Base-by-base conservation (phyloP, 2,113 vertebrate genomes). In the Octodon degus region DNA sequence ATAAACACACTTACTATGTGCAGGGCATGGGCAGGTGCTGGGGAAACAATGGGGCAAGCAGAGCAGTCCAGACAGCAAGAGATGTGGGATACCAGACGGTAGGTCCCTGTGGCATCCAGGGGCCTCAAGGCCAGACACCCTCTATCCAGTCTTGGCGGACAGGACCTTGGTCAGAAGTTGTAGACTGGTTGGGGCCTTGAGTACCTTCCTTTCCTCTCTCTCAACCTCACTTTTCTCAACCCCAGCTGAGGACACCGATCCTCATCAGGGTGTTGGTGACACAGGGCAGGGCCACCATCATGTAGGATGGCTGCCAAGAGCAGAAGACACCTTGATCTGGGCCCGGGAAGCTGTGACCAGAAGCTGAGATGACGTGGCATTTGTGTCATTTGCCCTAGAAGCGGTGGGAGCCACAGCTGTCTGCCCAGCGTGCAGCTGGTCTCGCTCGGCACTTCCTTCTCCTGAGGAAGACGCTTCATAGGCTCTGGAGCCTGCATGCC, bases 31-130 rank as follows among this genome's bases (percentile, higher is more conserved):
- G 24, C 12, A 47, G 40, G 20, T 50, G 81, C 19, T 79, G n/a
- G 88, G n/a, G 55, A 80, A 80, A 17, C 47, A 62, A 40, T 24
- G 9, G 9, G n/a, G n/a, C 7, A 14, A 13, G 85, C 43, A 0
- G 0, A 77, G 70, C 22, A 7, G 40, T 55, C 94, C 84, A 53
- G 90, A 90, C 84, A 0, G 0, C 81, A 97, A 50, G 85, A 91
- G 27, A 40, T 47, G 92, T 92, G 97, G 96, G 94, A 34, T 74
- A 25, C 22, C 25, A n/a, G 58, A 87, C 6, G 50, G 43, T 22
- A 6, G 0, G 22, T 72, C 25, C 65, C 20, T 2, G 1, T 17
- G 17, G 50, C 6, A 0, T 12, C 32, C 34, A 19, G 24, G n/a
- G 67, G 63, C 4, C 11, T 5, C 6, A 1, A 34, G 40, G 58